phyloP scores from a whole-genome alignment of 2,888 invertebrate species.

The Trissolcus brochymenae region DNA sequence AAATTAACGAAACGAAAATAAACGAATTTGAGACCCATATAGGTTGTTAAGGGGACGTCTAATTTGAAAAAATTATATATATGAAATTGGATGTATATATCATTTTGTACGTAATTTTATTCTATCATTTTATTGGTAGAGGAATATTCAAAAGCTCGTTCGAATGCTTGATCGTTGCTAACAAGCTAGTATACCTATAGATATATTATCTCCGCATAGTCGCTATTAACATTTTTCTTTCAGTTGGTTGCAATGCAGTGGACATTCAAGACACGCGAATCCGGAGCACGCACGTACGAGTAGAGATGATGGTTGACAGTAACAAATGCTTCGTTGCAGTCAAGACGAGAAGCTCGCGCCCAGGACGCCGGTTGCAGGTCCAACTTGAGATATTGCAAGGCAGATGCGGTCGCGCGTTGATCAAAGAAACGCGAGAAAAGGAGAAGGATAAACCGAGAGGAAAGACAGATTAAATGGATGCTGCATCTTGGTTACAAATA shows the following conservation, averaged over 20 bases:
- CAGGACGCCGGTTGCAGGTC: constrained; percentile 72
- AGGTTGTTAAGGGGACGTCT: no score
- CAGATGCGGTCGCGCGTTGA: constrained; percentile 76
- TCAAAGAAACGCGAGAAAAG: constrained; percentile 71
- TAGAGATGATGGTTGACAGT: constrained; percentile 72
- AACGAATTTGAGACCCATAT: no score
- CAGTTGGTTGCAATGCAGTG: constrained; percentile 35
- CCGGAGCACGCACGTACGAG: constrained; percentile 60
- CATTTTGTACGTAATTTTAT: constrained; percentile 27
- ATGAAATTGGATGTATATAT: constrained; percentile 7
- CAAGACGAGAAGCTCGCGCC: constrained; percentile 74
- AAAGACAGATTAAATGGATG: constrained; percentile 75
- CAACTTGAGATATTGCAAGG: constrained; percentile 74
- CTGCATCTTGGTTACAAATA: constrained; percentile 74
- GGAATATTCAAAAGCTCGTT: constrained; percentile 48
- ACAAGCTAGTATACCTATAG: constrained; percentile 38
- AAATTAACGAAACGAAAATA: no score
- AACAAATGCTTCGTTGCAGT: constrained; percentile 73
- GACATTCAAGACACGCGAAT: constrained; percentile 55
- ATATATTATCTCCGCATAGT: constrained; percentile 44
- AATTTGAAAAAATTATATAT: no score
- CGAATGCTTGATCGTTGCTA: constrained; percentile 41
- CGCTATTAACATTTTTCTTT: constrained; percentile 56
- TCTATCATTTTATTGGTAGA: constrained; percentile 30
- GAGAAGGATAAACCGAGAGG: constrained; percentile 56